phyloP scores from a whole-genome alignment of 92 coral and sea anemone species.

The Phenganax stokvisi region DNA sequence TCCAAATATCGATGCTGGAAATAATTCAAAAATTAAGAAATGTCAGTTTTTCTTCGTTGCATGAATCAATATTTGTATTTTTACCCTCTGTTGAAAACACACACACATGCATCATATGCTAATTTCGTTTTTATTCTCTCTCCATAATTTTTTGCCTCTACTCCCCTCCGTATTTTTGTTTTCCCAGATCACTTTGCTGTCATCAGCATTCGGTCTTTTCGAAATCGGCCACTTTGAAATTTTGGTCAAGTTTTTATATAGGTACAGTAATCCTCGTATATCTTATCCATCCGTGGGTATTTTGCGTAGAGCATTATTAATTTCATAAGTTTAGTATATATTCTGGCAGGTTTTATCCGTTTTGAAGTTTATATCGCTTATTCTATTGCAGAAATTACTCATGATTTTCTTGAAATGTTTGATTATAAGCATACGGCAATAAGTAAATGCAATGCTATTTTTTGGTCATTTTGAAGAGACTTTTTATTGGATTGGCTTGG shows the following conservation, averaged over 20 bases:
- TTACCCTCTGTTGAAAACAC: no score
- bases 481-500: no score
- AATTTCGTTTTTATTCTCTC: no score
- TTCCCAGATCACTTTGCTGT: slow-evolving; percentile 26
- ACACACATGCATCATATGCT: no score
- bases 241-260: slow-evolving; percentile 1
- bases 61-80: no score
- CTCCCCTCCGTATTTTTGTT: neutral
- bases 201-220: slow-evolving; percentile 13
- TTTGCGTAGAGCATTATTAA: no score
- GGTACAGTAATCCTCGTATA: slow-evolving; percentile 22
- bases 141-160: no score
- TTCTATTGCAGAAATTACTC: neutral
- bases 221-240: slow-evolving; percentile 28
- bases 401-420: neutral
- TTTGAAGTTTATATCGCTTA: neutral
- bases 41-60: no score
- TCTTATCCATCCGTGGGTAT: slow-evolving; percentile 9
- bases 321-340: neutral
- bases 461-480: no score
- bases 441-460: no score
- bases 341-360: neutral
- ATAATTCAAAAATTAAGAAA: no score
- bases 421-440: neutral
- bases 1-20: no score